Evolutionary conservation across 2,888 invertebrate genomes (phyloP).

Genomic region (Apantesis nais): DNA sequence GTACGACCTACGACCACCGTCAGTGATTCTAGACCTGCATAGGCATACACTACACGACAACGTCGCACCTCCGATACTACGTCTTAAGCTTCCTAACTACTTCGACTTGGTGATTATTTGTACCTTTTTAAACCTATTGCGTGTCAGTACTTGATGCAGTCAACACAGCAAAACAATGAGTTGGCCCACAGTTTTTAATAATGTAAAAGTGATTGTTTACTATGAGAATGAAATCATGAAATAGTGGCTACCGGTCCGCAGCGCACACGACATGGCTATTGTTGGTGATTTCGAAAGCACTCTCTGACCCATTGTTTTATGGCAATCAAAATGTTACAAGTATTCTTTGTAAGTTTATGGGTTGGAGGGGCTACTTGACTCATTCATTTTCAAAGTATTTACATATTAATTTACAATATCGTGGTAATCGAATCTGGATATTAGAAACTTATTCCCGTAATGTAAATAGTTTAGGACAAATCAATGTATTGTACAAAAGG

Average conservation of each 20-base stretch:
- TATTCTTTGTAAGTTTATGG: constrained; percentile 48
- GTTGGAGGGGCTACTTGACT: constrained; percentile 19
- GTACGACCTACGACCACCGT: constrained; percentile 42
- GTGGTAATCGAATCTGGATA: neutral
- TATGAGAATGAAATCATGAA: constrained; percentile 62
- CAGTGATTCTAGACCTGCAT: constrained; percentile 35
- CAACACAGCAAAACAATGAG: constrained; percentile 58
- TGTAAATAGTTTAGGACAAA: neutral
- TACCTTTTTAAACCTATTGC: constrained; percentile 41
- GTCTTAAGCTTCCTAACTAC: constrained; percentile 29
- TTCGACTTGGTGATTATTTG: constrained; percentile 32
- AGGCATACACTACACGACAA: constrained; percentile 16
- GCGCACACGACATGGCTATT: constrained; percentile 59
- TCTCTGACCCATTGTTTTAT: constrained; percentile 72
- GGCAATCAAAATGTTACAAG: constrained; percentile 61
- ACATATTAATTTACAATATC: neutral
- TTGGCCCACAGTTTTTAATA: constrained; percentile 67
- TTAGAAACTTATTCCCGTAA: neutral
- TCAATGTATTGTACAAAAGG: neutral
- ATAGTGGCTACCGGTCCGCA: constrained; percentile 54
- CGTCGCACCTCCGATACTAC: constrained; percentile 30
- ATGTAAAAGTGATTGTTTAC: constrained; percentile 75
- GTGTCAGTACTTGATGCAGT: constrained; percentile 44
- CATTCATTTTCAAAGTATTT: neutral
- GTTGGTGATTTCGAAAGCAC: constrained; percentile 73